Base-by-base conservation (phyloP, 1,140 invertebrate genomes). In the Drosophila arizonae region DNA sequence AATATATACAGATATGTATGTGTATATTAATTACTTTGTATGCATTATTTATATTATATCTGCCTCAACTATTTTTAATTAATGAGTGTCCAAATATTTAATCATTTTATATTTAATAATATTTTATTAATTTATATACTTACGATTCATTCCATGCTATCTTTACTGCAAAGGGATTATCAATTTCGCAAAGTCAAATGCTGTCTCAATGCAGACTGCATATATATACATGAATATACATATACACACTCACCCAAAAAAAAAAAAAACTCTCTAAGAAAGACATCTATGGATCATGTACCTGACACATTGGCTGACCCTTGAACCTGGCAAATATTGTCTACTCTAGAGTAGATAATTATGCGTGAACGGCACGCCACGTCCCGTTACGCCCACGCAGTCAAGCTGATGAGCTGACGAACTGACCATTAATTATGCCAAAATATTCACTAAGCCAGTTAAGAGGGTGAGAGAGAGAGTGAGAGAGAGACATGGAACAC, bases 381-480 rank as follows among this genome's bases (percentile, higher is more conserved):
- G 1, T 3, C 46, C 17, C 28, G 11, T 39, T 39, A 11, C 21
- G 17, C 10, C 55, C 6, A 10, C 9, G 2, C 10, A 13, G 15
- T 30, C 4, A n/a, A 50, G 72, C 76, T 79, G 67, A 81, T 75
- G 74, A 63, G 74, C 81, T 81, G 75, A 73, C 76, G 58, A 76
- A 68, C 66, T 52, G 61, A 65, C 75, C 84, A 87, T 88, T 87
- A 87, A 88, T 87, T 88, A 79, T 67, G 72, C 69, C 57, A 28
- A 36, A 73, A 69, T 69, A 69, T 69, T 48, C 66, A 10, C 5
- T 30, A 69, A 69, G 33, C 36, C 66, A 68, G 68, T 48, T 56
- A 68, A 75, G 17, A 17, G 17, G 2, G 21, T 1, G 21, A 24
- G 21, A 1, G 21, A 24, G 21, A 2, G 21, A 24, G 21, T 1